Evolutionary conservation across 2,888 invertebrate genomes (phyloP), one percentile per base, ranked within the genome.

Genomic region (Pemphredon lugubris): DNA sequence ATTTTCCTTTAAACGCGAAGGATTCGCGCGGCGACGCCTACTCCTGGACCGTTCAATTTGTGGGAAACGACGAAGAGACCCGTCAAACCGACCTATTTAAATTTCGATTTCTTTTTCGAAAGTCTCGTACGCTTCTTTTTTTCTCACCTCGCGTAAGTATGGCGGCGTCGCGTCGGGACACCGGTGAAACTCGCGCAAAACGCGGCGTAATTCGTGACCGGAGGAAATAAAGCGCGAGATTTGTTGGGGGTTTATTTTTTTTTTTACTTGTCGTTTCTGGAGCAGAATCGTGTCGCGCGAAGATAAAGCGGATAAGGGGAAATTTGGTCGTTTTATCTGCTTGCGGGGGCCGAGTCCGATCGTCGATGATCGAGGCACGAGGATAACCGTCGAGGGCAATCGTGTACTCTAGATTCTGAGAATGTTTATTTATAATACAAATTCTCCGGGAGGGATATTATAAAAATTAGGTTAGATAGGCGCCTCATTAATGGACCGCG

Each of bases 401-500:
- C 60, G n/a, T n/a, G n/a, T 47, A 39, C 51, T 45, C 40, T 20
- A 18, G 48, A 50, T 77, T 78, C 64, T 11, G 23, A 39, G 71
- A 75, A 78, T 7, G 18, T 18, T 21, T 20, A 40, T 75, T 71
- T 63, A 55, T 60, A 40, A 69, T 75, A 67, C 44, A 58, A 64
- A 75, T 73, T 64, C 72, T 70, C 55, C 57, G 59, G 59, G 73
- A 51, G 58, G 58, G 73, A 50, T 51, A 84, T 86, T 84, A 85
- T 83, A 82, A 84, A 83, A 83, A 84, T 81, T 71, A 69, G 73
- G 70, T n/a, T n/a, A n/a, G n/a, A 65, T 71, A 64, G 77, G 69
- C 81, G 82, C 64, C 81, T 84, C 83, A 84, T 86, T 84, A 84
- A 77, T 53, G 73, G 40, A 64, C 69, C 77, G n/a, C n/a, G n/a